Percentiles rank a stretch among this genome's conserved stretches.
phyloP scores from a whole-genome alignment of 1,140 invertebrate genomes.

The Bombus fervidus region DNA sequence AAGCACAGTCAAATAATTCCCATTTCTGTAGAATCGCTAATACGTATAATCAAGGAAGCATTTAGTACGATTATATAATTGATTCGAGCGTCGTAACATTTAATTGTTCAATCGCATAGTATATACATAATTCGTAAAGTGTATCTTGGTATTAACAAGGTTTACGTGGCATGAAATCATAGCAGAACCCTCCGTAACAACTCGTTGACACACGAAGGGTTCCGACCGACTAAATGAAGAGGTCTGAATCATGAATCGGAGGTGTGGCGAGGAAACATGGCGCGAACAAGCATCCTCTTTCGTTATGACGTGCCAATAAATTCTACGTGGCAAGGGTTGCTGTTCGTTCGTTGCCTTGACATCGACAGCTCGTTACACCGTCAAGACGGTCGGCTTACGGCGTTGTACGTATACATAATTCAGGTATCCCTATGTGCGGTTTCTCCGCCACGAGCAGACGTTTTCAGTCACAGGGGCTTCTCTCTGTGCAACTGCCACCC shows the following conservation, averaged over 20 bases:
- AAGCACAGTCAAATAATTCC: background rate
- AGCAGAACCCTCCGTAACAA: slow-evolving; percentile 15
- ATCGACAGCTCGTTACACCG: slow-evolving; percentile 56
- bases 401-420: slow-evolving; percentile 53
- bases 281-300: slow-evolving; percentile 51
- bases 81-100: background rate
- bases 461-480: slow-evolving; percentile 49
- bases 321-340: slow-evolving; percentile 25
- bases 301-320: slow-evolving; percentile 54
- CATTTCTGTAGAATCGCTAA: no score
- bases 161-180: slow-evolving; percentile 10
- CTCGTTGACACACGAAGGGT: slow-evolving; percentile 28
- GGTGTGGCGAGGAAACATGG: background rate
- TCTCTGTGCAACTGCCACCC: background rate
- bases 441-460: slow-evolving; percentile 37
- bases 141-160: background rate
- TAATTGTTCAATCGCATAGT: background rate
- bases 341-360: slow-evolving; percentile 29
- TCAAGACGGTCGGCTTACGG: slow-evolving; percentile 32
- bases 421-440: slow-evolving; percentile 42
- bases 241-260: slow-evolving; percentile 24
- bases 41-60: background rate
- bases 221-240: slow-evolving; percentile 41
- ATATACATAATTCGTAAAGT: background rate
- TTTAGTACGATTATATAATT: background rate